A percentile compares a stretch with the other conserved stretches of the same genome.
Conservation (phyloP, 2,113 vertebrate genomes). For the Syngnathus floridae region DNA sequence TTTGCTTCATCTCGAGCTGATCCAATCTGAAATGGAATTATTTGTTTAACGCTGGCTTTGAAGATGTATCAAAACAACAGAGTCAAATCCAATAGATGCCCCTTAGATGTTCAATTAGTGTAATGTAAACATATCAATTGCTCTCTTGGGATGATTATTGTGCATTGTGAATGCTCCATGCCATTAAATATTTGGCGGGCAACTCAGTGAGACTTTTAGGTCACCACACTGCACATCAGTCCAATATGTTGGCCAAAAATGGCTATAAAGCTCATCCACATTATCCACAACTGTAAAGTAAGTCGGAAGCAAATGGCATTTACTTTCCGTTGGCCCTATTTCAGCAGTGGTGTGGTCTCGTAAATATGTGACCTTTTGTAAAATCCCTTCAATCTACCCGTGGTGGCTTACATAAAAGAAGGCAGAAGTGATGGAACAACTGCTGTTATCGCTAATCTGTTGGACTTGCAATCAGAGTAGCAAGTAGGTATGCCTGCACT, state of each 20-base stretch:
- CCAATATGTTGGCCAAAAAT: constrained; percentile 20
- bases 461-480: constrained; percentile 16
- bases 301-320: constrained; percentile 53
- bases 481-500: constrained; percentile 8
- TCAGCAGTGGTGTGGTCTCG: constrained; percentile 35
- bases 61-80: not conserved
- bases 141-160: not conserved
- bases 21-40: constrained; percentile 9
- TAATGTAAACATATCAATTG: not conserved
- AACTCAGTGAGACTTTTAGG: constrained; percentile 24
- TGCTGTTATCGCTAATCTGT: constrained; percentile 20
- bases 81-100: not conserved
- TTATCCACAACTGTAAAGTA: constrained; percentile 43
- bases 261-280: not conserved
- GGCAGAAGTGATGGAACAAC: constrained; percentile 22
- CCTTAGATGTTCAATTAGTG: not conserved
- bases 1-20: constrained; percentile 6
- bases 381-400: constrained; percentile 49
- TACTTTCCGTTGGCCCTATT: constrained; percentile 45
- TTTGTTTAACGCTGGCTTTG: not conserved
- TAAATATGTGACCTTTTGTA: constrained; percentile 58
- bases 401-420: constrained; percentile 28
- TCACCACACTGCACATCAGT: constrained; percentile 2
- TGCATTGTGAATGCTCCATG: constrained; percentile 41
- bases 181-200: constrained; percentile 39